Evolutionary conservation across 2,797 vertebrate species (phyloP).

Genomic region (Caiman crocodilus): DNA sequence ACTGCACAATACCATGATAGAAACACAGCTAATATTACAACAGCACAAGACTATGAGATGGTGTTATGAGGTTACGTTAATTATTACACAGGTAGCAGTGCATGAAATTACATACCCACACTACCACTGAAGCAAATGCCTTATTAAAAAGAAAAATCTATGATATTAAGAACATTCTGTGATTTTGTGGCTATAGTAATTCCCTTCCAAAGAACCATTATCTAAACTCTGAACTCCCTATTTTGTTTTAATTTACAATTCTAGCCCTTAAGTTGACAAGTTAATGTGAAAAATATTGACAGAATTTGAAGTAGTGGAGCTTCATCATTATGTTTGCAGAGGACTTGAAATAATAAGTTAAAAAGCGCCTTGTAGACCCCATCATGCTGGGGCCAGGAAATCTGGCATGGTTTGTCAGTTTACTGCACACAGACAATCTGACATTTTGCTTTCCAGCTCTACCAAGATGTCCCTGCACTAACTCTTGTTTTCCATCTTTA

Average conservation of each 20-base stretch:
- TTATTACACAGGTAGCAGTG: rapidly evolving
- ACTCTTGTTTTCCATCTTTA: neutral
- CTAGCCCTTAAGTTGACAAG: neutral
- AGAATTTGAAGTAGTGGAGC: neutral
- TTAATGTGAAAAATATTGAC: neutral
- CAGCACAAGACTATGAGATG: neutral
- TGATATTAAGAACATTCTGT: neutral
- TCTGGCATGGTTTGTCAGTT: neutral
- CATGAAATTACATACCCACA: neutral
- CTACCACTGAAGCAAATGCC: neutral
- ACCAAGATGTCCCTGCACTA: neutral
- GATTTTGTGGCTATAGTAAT: neutral
- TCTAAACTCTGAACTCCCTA: neutral
- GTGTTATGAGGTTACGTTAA: neutral
- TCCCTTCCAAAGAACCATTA: neutral
- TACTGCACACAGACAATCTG: neutral
- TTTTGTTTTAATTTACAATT: neutral
- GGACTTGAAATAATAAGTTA: neutral
- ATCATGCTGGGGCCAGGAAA: rapidly evolving
- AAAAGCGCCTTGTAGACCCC: neutral
- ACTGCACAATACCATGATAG: neutral
- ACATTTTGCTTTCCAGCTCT: neutral
- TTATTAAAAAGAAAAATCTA: neutral
- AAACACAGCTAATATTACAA: neutral
- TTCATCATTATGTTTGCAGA: rapidly evolving